These are phyloP conservation scores for Chaenogobius annularis DNA, from an alignment of 2,113 vertebrate genomes.

Conservation along the genomic window DNA sequence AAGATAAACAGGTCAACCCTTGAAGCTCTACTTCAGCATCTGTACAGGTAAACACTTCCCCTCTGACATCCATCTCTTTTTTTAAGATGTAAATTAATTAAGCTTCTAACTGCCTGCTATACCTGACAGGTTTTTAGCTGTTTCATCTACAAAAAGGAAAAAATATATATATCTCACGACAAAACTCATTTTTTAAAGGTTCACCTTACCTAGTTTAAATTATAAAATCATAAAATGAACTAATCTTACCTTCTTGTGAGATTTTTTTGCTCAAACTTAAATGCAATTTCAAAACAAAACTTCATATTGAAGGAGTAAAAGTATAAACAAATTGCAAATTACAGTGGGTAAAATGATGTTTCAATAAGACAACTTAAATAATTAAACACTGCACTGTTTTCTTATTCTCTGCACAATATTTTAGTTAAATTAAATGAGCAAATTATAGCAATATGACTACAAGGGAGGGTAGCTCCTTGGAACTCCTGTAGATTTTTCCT, in stretches of 20 bases:
- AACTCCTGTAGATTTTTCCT: neutral
- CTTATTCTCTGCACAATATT: neutral
- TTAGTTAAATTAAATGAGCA: neutral
- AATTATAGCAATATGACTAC: neutral
- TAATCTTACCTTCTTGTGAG: neutral
- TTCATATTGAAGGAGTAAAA: neutral
- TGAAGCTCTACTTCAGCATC: slow-evolving; percentile 89
- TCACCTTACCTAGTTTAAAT: neutral
- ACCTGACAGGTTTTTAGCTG: neutral
- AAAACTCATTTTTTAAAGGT: neutral
- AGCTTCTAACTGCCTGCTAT: neutral
- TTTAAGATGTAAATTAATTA: neutral
- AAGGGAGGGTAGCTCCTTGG: neutral
- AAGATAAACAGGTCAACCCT: slow-evolving; percentile 86
- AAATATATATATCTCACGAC: neutral
- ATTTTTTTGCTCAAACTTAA: neutral
- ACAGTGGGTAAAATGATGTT: neutral
- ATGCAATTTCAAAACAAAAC: neutral
- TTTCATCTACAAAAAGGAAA: neutral
- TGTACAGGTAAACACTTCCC: slow-evolving; percentile 84
- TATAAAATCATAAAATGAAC: neutral
- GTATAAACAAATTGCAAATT: neutral
- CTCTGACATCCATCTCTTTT: neutral
- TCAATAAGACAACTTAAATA: neutral
- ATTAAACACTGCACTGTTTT: neutral